A percentile compares a stretch with the other conserved stretches of the same genome.
phyloP scores from a whole-genome alignment of 2,113 vertebrate species.

The Propithecus coquereli region DNA sequence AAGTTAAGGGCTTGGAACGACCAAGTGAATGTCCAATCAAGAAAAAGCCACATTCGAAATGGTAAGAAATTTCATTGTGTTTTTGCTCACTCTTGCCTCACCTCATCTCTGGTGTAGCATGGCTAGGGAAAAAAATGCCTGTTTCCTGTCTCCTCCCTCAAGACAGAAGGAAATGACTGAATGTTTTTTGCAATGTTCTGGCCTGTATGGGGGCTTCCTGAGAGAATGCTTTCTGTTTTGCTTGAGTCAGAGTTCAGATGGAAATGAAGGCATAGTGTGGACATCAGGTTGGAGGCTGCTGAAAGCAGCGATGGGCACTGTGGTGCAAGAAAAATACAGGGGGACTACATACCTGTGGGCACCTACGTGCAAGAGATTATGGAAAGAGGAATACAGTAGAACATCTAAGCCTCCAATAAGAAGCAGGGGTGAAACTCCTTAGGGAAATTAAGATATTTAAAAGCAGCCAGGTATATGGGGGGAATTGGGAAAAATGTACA shows the following conservation, averaged over 20 bases:
- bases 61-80: neutral
- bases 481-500: neutral
- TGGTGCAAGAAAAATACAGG: neutral
- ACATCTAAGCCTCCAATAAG: neutral
- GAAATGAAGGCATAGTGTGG: neutral
- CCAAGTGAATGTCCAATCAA: neutral
- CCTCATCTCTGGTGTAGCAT: neutral
- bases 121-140: neutral
- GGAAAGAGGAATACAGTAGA: neutral
- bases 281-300: neutral
- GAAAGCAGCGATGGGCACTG: neutral
- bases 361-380: neutral
- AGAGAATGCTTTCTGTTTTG: neutral
- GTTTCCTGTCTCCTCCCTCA: neutral
- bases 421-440: neutral
- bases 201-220: neutral
- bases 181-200: neutral
- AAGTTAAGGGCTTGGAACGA: neutral
- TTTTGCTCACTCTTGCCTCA: neutral
- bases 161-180: neutral
- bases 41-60: neutral
- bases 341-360: neutral
- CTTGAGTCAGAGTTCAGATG: neutral
- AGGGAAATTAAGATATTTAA: neutral
- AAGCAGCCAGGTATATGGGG: neutral